Base-by-base conservation (phyloP, 2,888 invertebrate species). In the Drosophila tripunctata region DNA sequence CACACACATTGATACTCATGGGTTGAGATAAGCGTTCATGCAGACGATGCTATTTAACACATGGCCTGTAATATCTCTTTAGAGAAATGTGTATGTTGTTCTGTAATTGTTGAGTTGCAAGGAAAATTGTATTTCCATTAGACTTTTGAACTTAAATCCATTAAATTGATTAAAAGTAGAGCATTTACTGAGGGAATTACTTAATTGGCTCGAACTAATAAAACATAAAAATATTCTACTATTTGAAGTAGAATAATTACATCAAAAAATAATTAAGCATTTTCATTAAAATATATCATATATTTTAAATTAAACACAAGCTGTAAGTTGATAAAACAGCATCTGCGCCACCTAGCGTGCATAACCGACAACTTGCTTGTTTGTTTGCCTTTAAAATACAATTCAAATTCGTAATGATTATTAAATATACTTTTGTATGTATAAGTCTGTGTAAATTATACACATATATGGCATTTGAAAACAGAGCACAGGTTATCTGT, bases 11-110 rank as follows among this genome's bases (percentile, higher is more conserved):
- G 21, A 22, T 7, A 44, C 27, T 7, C 8, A 24, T 17, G 36
- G 15, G 24, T 38, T 12, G 12, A 36, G 36, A 36, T 27, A 50
- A 8, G 36, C 48, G 36, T 22, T 27, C 24, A 36, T 36, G 48
- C 24, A 50, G 36, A 50, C 17, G 36, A 36, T 15, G 12, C 7
- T 27, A 50, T 50, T 50, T 50, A 4, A 24, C 48, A 50, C 48
- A 50, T 50, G 36, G 48, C 48, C 48, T n/a, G 7, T 21, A 33
- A 15, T 22, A 12, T 21, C 30, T 31, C 5, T 48, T n/a, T 5
- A 7, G 14, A 4, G 6, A 8, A 15, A n/a, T 24, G 14, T 24
- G 8, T 36, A 3, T 36, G 4, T 24, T 15, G 6, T 22, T 15
- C 17, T 36, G 48, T 12, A 36, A 27, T 33, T 33, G 12, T 10